Conservation (phyloP, 35 echinoderm and acorn worm genomes). For the Ptychodera flava region DNA sequence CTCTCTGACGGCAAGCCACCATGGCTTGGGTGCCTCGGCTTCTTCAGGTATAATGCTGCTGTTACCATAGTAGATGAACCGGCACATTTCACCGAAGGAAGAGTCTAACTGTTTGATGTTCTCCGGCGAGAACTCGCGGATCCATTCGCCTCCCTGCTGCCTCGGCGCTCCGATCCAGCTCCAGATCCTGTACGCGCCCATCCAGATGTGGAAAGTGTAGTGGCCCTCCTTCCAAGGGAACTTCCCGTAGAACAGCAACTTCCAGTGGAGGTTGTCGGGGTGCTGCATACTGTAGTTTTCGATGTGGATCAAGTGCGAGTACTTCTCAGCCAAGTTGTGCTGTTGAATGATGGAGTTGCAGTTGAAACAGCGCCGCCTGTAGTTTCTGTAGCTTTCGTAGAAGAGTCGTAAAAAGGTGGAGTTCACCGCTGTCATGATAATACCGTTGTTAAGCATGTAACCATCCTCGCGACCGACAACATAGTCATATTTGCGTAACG, state of each 20-base stretch:
- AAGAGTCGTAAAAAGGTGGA: not conserved
- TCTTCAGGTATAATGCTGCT: not conserved
- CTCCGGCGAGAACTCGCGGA: not conserved
- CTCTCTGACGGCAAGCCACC: not conserved
- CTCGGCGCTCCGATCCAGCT: not conserved
- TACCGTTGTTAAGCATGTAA: not conserved
- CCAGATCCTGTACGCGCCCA: not conserved
- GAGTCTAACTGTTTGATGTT: not conserved
- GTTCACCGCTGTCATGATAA: not conserved
- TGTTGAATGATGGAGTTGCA: not conserved
- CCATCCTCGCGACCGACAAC: not conserved
- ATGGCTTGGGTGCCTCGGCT: not conserved
- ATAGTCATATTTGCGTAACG: not conserved
- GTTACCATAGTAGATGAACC: not conserved
- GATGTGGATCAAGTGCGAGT: not conserved
- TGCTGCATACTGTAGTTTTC: not conserved
- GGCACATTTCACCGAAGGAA: not conserved
- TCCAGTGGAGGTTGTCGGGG: not conserved
- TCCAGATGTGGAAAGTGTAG: not conserved
- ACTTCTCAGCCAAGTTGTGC: not conserved
- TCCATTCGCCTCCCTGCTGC: not conserved
- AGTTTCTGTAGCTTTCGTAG: not conserved
- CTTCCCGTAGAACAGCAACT: not conserved
- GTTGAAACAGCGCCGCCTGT: not conserved
- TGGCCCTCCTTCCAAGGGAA: not conserved